Evolutionary conservation across 2,113 vertebrate genomes (phyloP), one percentile per base, ranked within the genome.

Genomic region (Chinchilla lanigera): DNA sequence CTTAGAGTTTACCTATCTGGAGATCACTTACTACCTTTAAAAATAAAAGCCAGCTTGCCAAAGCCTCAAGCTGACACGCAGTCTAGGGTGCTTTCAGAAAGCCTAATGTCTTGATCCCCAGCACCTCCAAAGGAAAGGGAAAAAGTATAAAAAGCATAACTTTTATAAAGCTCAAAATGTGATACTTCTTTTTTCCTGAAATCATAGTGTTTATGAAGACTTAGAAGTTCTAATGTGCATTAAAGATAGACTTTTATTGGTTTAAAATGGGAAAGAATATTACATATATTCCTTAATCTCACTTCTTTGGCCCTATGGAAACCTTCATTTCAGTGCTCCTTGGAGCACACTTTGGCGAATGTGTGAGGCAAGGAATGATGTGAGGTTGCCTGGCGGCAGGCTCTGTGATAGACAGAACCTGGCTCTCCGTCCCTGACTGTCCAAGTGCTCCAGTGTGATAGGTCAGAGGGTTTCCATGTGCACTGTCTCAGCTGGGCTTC

Each of bases 291-390:
- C 67, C 60, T 83, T 92, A 86, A 89, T 89, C 83, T 95, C 89
- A 22, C 83, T 38, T 94, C 93, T 95, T 89, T 26, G 1, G 56
- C 63, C 56, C 92, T 88, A 28, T 77, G 63, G 83, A 71, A 85
- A 12, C 50, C 63, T 77, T 93, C 86, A 77, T 78, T 71, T 44
- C 58, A 85, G 87, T 92, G 75, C 95, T 96, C 61, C 96, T 86
- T 73, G 86, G 92, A 97, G 96, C 89, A 88, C 85, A 94, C 77
- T 95, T 97, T 92, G 90, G 73, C 94, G 67, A 95, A 73, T 86
- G 75, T 71, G 14, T 83, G 73, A 95, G 97, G 24, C 8, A 26
- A 95, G 71, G 60, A 93, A 71, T 94, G 92, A 89, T 58, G 69
- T 77, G 63, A 94, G 85, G 84, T 96, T 96, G 88, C 90, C 96